A percentile compares a stretch with the other conserved stretches of the same genome.
These are phyloP conservation scores for Morpho deidamia DNA, from an alignment of 2,888 invertebrate species.

Conservation along the genomic window DNA sequence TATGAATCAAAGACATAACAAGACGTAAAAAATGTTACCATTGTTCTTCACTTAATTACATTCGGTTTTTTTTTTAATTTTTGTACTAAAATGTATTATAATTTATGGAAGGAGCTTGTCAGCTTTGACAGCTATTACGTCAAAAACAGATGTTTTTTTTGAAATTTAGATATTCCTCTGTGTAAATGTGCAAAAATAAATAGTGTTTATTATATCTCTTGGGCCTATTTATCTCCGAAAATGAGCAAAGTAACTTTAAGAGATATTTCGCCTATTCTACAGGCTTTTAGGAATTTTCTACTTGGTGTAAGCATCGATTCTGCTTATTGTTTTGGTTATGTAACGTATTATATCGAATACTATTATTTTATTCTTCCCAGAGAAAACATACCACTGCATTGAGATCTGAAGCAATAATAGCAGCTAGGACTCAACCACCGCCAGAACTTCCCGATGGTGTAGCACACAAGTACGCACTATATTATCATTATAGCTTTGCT, in stretches of 20 bases:
- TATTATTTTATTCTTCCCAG: constrained; percentile 52
- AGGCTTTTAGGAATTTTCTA: constrained; percentile 80
- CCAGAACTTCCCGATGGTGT: constrained; percentile 91
- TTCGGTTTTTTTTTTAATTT: no score
- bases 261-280: constrained; percentile 81
- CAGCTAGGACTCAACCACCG: constrained; percentile 88
- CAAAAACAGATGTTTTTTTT: no score
- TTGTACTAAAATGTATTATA: no score
- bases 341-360: constrained; percentile 21
- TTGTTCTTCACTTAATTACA: no score
- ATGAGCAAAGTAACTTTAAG: constrained; percentile 75
- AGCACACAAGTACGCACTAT: constrained; percentile 76
- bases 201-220: no score
- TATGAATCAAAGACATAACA: no score
- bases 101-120: no score
- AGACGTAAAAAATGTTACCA: no score
- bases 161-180: no score
- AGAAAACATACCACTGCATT: constrained; percentile 79
- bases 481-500: no score
- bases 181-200: no score
- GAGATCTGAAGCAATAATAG: constrained; percentile 82
- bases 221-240: constrained; percentile 51
- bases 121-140: no score
- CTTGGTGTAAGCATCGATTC: constrained; percentile 77
- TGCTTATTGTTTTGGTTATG: constrained; percentile 30